A percentile compares a stretch with the other conserved stretches of the same genome.
These are phyloP conservation scores for Beroe ovata DNA, from an alignment of 37 sponge, comb jelly and placozoan genomes.

Conservation along the genomic window DNA sequence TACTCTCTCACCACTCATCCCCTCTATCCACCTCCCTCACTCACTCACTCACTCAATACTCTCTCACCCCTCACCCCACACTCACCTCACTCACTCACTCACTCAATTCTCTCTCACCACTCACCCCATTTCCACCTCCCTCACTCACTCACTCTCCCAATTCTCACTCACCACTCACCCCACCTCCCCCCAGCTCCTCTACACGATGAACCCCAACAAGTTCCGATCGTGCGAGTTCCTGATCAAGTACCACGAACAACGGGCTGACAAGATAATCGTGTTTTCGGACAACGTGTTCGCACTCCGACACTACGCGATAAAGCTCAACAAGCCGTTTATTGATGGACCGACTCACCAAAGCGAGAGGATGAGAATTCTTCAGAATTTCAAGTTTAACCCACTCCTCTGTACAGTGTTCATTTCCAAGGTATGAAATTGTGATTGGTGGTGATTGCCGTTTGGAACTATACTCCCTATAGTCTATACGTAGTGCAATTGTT, in stretches of 20 bases:
- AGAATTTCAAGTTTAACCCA: conserved; percentile 93
- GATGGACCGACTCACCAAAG: conserved; percentile 87
- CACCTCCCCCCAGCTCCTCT: conserved; percentile 75
- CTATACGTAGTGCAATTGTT: too few species aligned
- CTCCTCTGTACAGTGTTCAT: conserved; percentile 87
- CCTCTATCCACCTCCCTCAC: too few species aligned
- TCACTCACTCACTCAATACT: too few species aligned
- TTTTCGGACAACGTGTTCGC: conserved; percentile 98
- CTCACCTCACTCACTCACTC: too few species aligned
- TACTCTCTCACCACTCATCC: too few species aligned
- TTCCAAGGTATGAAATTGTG: conserved; percentile 93
- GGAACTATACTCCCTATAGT: too few species aligned
- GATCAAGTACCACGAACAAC: conserved; percentile 84
- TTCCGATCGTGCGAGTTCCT: conserved; percentile 93
- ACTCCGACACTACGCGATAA: conserved; percentile 81
- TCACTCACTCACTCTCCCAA: too few species aligned
- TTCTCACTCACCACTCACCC: too few species aligned
- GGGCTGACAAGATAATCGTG: conserved; percentile 77
- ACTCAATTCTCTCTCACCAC: too few species aligned
- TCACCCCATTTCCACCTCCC: too few species aligned
- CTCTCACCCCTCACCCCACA: too few species aligned
- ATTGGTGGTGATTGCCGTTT: too few species aligned
- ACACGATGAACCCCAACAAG: conserved; percentile 99
- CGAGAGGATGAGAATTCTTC: conserved; percentile 85
- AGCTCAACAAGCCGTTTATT: conserved; percentile 85